A percentile compares a stretch with the other conserved stretches of the same genome.
These are phyloP conservation scores for Lepus americanus DNA, from an alignment of 2,113 vertebrate species.

Conservation along the genomic window DNA sequence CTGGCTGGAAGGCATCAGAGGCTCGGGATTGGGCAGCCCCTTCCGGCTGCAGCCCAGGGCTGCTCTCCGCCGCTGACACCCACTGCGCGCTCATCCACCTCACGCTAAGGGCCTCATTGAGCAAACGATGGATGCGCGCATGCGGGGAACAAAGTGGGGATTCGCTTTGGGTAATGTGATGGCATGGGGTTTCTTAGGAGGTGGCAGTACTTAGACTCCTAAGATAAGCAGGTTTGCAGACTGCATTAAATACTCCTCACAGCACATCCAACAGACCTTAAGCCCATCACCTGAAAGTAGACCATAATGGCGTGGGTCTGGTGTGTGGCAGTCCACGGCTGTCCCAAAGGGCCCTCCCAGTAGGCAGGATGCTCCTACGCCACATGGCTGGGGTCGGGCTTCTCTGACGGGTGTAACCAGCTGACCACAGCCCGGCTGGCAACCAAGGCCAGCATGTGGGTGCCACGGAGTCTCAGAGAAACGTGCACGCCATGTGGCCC, in stretches of 20 bases:
- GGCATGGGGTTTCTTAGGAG: constrained; percentile 67
- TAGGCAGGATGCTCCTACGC: background rate
- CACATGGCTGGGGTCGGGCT: background rate
- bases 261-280: background rate
- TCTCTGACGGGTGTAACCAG: background rate
- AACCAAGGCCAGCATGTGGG: background rate
- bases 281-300: constrained; percentile 31
- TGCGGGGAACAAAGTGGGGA: constrained; percentile 69
- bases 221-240: constrained; percentile 39
- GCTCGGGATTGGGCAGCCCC: background rate
- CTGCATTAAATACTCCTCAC: background rate
- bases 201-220: constrained; percentile 77
- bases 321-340: background rate
- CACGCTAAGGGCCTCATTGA: background rate
- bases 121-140: constrained; percentile 49
- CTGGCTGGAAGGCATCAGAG: background rate
- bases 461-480: background rate
- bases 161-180: constrained; percentile 66
- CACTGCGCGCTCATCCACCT: background rate
- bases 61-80: background rate
- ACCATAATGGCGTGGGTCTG: background rate
- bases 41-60: background rate
- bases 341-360: background rate
- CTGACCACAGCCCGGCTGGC: background rate
- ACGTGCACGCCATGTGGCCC: accelerated